Evolutionary conservation across 2,113 vertebrate species (phyloP).

Genomic region (Apaloderma vittatum): DNA sequence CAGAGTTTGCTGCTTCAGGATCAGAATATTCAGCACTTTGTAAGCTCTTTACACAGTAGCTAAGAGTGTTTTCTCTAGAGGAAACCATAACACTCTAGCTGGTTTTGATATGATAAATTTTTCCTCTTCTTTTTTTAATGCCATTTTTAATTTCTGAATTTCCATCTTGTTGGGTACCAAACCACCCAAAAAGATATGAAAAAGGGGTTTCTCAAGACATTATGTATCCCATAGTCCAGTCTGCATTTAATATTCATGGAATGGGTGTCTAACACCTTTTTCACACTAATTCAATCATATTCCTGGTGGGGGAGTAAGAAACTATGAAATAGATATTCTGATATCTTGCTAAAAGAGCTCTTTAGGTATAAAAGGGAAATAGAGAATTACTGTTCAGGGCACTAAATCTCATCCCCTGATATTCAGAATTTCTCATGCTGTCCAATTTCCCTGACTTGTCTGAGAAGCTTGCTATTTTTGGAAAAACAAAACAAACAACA

Average conservation of each 20-base stretch:
- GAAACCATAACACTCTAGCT: neutral
- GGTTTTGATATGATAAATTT: neutral
- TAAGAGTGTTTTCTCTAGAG: neutral
- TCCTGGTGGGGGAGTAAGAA: neutral
- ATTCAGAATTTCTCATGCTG: neutral
- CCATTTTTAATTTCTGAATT: neutral
- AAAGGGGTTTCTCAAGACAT: neutral
- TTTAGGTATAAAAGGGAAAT: neutral
- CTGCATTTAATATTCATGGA: neutral
- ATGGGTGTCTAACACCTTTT: constrained; percentile 8
- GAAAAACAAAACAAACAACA: neutral
- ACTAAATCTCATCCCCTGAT: neutral
- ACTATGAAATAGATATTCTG: constrained; percentile 1
- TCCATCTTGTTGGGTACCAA: neutral
- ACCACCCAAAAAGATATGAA: neutral
- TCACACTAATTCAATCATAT: neutral
- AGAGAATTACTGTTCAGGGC: neutral
- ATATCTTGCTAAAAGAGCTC: neutral
- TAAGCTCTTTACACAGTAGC: neutral
- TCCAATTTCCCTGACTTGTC: neutral
- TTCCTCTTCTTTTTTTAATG: neutral
- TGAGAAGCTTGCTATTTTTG: neutral
- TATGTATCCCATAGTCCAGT: neutral
- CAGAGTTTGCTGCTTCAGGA: neutral
- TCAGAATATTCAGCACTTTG: neutral